These are phyloP conservation scores for Thamnaconus septentrionalis DNA, from an alignment of 2,113 vertebrate genomes.

Conservation along the genomic window DNA sequence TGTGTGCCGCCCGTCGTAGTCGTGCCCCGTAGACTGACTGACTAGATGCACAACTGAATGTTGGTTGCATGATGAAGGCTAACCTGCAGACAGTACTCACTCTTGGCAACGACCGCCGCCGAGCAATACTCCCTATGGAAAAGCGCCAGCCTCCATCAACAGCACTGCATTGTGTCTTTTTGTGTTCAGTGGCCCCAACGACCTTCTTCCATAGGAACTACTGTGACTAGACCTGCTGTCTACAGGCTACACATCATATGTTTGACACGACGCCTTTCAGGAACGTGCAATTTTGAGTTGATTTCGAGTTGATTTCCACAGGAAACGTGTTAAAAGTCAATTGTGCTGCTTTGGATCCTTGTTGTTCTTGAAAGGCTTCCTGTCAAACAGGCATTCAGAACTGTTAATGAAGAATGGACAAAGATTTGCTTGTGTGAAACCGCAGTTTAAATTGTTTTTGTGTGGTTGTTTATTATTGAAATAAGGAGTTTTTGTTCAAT, in stretches of 20 bases:
- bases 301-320: constrained; percentile 1
- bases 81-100: constrained; percentile 80
- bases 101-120: constrained; percentile 40
- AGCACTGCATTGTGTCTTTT: constrained; percentile 48
- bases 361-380: constrained; percentile 73
- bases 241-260: constrained; percentile 77
- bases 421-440: constrained; percentile 60
- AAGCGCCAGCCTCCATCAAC: constrained; percentile 19
- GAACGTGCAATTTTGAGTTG: constrained; percentile 49
- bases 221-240: constrained; percentile 68
- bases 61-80: constrained; percentile 77
- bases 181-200: constrained; percentile 31
- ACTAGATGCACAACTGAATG: constrained; percentile 75
- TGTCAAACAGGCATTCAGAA: constrained; percentile 75
- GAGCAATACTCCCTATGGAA: constrained; percentile 53
- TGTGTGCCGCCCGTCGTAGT: constrained; percentile 61
- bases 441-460: constrained; percentile 60
- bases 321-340: constrained; percentile 19
- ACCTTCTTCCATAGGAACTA: constrained; percentile 50
- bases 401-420: constrained; percentile 43
- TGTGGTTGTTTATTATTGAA: constrained; percentile 12
- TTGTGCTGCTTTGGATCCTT: constrained; percentile 23
- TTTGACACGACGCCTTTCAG: constrained; percentile 79
- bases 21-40: constrained; percentile 61
- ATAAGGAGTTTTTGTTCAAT: constrained; percentile 17